Evolutionary conservation across 2,113 vertebrate species (phyloP), one percentile per base, ranked within the genome.

Genomic region (Struthio camelus): DNA sequence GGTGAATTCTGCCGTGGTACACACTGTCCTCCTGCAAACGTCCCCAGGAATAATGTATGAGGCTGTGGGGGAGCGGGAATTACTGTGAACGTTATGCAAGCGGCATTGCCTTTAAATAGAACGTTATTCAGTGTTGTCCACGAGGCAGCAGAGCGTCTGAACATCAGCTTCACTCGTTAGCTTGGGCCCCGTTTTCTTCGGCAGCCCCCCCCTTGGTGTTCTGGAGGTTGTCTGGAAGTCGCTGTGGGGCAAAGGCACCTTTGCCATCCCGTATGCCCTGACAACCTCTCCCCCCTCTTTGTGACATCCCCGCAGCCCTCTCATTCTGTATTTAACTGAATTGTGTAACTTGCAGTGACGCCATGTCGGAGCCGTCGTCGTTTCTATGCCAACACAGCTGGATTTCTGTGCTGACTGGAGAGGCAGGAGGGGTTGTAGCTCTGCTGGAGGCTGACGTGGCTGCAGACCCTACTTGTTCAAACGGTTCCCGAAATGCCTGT

Each of bases 341-440:
- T 90, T 92, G 93, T 94, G 89, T n/a, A 89, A 83, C 13, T 36
- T 61, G 15, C 34, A 0, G 80, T 34, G 79, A 71, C 15, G 82
- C 18, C 1, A 36, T 9, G n/a, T 72, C 82, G 66, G 48, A 89
- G 90, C 92, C 30, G 15, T 1, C 58, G 67, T 17, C 7, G 97
- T 98, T 97, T 97, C 96, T 94, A 91, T 97, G 97, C 93, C 96
- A 96, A 96, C 96, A 51, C 92, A 65, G 84, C 91, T 92, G 94
- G 87, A 46, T 59, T 87, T 69, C 56, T 10, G 91, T 62, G 1
- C 58, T 27, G 80, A 84, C 22, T 2, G 50, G 50, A 71, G 46
- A 32, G 65, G 30, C 40, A 13, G 80, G 34, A 72, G 69, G 75
- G 66, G 46, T 48, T 48, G 11, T 50, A 25, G 44, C 62, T 71